These are phyloP conservation scores for Odontocolon sp. DNA, from an alignment of 2,888 invertebrate genomes.

Conservation along the genomic window DNA sequence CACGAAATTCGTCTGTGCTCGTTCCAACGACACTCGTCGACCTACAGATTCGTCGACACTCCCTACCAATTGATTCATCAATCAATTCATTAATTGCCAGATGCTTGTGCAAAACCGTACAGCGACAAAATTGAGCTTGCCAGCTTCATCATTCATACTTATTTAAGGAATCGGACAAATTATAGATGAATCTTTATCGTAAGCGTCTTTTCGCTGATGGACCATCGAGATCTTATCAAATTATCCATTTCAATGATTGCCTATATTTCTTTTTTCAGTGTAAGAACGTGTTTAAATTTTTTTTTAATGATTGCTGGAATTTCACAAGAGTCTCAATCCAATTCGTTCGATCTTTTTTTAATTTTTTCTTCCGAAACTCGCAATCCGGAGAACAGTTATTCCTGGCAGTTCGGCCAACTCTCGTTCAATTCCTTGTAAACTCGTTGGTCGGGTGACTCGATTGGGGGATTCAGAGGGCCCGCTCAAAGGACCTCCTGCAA, in stretches of 20 bases:
- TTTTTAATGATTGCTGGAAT: too few relatives aligned
- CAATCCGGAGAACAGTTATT: conserved; percentile 64
- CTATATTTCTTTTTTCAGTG: too few relatives aligned
- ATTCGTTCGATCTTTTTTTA: not conserved
- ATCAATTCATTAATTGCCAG: conserved; percentile 36
- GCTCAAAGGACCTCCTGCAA: conserved; percentile 64
- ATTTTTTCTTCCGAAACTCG: conserved; percentile 34
- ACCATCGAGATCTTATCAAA: not conserved
- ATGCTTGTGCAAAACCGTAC: not conserved
- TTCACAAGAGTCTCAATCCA: too few relatives aligned
- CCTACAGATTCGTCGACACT: not conserved
- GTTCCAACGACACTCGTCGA: not conserved
- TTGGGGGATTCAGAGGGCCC: conserved; percentile 68
- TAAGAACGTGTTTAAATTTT: too few relatives aligned
- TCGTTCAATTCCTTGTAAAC: conserved; percentile 58
- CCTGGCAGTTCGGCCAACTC: conserved; percentile 60
- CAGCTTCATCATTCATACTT: conserved; percentile 1
- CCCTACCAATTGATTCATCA: conserved; percentile 24
- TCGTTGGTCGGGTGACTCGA: conserved; percentile 29
- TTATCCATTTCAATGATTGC: not conserved
- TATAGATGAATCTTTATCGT: not conserved
- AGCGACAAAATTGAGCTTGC: not conserved
- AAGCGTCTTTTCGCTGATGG: conserved; percentile 30
- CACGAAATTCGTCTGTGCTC: conserved; percentile 8
- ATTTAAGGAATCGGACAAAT: not conserved